Percentiles rank a stretch among this genome's conserved stretches.
phyloP scores from a whole-genome alignment of 2,888 invertebrate genomes.

The Galerucella nymphaeae region DNA sequence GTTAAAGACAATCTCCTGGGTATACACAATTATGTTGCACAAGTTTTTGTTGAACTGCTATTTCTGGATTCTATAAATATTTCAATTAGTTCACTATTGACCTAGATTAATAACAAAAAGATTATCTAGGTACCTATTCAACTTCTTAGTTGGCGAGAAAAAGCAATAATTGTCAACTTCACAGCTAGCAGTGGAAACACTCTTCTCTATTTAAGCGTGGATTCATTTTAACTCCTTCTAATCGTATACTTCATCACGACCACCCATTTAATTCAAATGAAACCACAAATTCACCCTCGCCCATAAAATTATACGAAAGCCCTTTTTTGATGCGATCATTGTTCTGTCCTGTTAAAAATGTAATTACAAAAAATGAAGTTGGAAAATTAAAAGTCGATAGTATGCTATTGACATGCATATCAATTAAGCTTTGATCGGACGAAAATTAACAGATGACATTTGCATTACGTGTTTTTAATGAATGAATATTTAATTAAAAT shows the following conservation, averaged over 20 bases:
- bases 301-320: background rate
- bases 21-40: too few relatives aligned
- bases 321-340: slow-evolving; percentile 23
- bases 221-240: background rate
- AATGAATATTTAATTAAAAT: background rate
- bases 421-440: slow-evolving; percentile 11
- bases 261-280: background rate
- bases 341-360: slow-evolving; percentile 3
- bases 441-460: slow-evolving; percentile 5
- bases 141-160: too few relatives aligned
- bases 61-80: too few relatives aligned
- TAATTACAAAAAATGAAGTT: slow-evolving; percentile 8
- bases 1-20: too few relatives aligned
- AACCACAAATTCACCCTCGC: background rate
- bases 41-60: too few relatives aligned
- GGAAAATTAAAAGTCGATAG: slow-evolving; percentile 13
- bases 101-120: too few relatives aligned
- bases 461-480: background rate
- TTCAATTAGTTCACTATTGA: too few relatives aligned
- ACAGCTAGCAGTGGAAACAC: too few relatives aligned
- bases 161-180: too few relatives aligned
- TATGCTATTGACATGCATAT: slow-evolving; percentile 16
- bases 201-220: too few relatives aligned
- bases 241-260: background rate
- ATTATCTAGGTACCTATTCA: too few relatives aligned